Evolutionary conservation across 1,140 invertebrate species (phyloP).

Genomic region (Agraylea sexmaculata): DNA sequence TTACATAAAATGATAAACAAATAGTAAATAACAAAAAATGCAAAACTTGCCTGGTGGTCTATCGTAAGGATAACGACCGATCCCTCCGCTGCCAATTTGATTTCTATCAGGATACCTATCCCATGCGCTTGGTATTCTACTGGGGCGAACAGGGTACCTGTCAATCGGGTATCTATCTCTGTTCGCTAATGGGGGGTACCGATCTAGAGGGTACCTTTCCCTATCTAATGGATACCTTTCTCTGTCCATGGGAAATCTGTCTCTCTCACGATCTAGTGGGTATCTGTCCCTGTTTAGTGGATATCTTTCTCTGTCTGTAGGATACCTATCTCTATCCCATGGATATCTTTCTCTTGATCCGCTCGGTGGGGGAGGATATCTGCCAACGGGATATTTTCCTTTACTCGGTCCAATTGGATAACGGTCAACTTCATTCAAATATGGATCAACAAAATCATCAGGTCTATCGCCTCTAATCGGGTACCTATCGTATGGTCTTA

Average conservation of each 20-base stretch:
- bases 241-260: constrained; percentile 24
- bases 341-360: constrained; percentile 9
- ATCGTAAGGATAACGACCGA: constrained; percentile 25
- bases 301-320: constrained; percentile 25
- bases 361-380: constrained; percentile 6
- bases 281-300: constrained; percentile 21
- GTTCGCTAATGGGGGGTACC: constrained; percentile 33
- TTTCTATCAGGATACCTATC: constrained; percentile 38
- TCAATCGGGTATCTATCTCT: constrained; percentile 35
- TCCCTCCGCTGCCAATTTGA: constrained; percentile 19
- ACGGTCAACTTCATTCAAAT: constrained; percentile 34
- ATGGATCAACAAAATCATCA: constrained; percentile 31
- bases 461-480: constrained; percentile 18
- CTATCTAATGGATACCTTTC: constrained; percentile 5
- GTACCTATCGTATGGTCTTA: too few relatives aligned
- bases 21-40: too few relatives aligned
- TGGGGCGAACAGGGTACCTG: constrained; percentile 28
- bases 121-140: constrained; percentile 35
- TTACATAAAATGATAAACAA: too few relatives aligned
- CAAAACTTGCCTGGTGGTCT: constrained; percentile 17
- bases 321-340: constrained; percentile 22
- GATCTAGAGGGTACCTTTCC: constrained; percentile 20
- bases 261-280: constrained; percentile 22
- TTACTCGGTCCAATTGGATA: constrained; percentile 28
- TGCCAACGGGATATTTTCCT: constrained; percentile 34